Conservation (phyloP, 2,888 invertebrate genomes). For the Buathra laborator region DNA sequence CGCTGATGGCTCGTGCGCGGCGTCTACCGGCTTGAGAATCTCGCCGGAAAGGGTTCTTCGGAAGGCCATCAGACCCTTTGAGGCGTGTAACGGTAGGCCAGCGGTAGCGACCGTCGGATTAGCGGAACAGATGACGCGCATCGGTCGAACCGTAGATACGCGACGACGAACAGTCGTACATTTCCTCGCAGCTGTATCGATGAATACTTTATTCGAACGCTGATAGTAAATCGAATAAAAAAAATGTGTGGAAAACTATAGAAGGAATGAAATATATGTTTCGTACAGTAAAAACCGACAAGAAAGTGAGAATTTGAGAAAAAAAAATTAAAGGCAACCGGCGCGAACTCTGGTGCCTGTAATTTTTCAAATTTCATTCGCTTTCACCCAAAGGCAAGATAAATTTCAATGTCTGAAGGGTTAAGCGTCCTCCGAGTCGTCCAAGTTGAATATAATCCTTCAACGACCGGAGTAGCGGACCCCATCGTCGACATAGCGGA, state of each 20-base stretch:
- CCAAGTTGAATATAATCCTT: background rate
- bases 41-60: constrained; percentile 56
- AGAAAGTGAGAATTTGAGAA: no score
- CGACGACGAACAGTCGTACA: no score
- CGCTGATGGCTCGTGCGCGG: constrained; percentile 6
- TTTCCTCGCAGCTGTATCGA: no score
- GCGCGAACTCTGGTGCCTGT: no score
- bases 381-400: no score
- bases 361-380: no score
- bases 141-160: background rate
- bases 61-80: constrained; percentile 50
- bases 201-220: no score
- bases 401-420: background rate
- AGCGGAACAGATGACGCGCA: constrained; percentile 16
- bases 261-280: no score
- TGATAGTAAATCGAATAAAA: no score
- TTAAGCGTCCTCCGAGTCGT: background rate
- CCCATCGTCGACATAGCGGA: background rate
- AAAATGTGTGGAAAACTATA: no score
- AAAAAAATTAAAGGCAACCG: no score
- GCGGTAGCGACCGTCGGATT: background rate
- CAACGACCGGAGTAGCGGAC: background rate
- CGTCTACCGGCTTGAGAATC: constrained; percentile 44
- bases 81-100: constrained; percentile 24
- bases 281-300: no score